These are phyloP conservation scores for Platyrinchus mystaceus DNA, from an alignment of 2,797 vertebrate genomes.

Conservation along the genomic window DNA sequence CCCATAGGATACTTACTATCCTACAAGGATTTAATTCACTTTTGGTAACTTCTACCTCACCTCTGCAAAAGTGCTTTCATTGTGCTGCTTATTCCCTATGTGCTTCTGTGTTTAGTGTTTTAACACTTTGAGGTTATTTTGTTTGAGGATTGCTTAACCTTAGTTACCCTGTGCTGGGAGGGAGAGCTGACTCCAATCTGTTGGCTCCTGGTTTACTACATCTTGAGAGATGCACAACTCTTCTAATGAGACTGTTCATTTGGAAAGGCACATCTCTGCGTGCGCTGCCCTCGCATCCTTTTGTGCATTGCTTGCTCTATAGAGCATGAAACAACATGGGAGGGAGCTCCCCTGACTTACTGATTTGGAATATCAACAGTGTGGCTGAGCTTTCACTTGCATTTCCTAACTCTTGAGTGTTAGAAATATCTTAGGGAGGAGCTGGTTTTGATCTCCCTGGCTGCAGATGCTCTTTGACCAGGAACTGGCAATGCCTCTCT, in stretches of 20 bases:
- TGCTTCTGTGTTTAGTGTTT: not conserved
- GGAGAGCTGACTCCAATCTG: not conserved
- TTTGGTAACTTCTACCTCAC: not conserved
- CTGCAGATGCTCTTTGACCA: not conserved
- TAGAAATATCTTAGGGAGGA: not conserved
- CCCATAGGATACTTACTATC: not conserved
- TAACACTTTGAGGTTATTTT: not conserved
- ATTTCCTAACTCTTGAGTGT: not conserved
- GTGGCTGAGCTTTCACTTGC: constrained; percentile 33
- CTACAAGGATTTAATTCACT: not conserved
- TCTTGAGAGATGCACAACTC: not conserved
- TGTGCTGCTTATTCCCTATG: not conserved
- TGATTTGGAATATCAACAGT: not conserved
- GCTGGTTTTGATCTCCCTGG: not conserved
- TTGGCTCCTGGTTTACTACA: not conserved
- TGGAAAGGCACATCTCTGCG: not conserved
- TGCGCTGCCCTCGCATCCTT: not conserved
- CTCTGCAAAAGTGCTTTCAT: not conserved
- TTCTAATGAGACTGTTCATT: not conserved
- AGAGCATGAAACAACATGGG: not conserved
- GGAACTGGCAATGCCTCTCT: fast-evolving
- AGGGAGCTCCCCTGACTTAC: constrained; percentile 35
- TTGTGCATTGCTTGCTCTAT: not conserved
- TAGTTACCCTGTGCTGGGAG: not conserved
- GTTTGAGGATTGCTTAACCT: not conserved